Percentiles rank a stretch among this genome's conserved stretches.
Conservation (phyloP, 1,140 invertebrate genomes). For the Drosophila littoralis region DNA sequence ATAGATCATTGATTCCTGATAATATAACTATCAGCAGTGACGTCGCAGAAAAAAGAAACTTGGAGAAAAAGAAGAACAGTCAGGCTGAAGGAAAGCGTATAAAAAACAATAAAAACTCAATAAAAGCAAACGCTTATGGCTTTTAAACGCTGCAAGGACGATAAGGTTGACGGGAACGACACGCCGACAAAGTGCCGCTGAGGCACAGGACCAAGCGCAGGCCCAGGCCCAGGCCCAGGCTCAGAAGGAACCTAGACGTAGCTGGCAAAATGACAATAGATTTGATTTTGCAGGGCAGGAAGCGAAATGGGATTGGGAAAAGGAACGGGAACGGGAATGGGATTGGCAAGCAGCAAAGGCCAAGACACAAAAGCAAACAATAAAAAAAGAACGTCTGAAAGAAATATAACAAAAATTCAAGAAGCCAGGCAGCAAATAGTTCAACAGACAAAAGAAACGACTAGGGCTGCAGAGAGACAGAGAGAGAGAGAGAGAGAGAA, state of each 20-base stretch:
- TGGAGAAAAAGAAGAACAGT: constrained; percentile 5
- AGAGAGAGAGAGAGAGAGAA: background rate
- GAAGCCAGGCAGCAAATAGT: constrained; percentile 74
- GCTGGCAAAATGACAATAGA: constrained; percentile 81
- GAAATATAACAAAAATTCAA: constrained; percentile 82
- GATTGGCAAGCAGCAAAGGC: constrained; percentile 62
- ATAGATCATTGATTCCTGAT: constrained; percentile 80
- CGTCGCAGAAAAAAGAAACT: constrained; percentile 26
- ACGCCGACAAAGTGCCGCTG: constrained; percentile 69
- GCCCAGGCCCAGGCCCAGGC: constrained; percentile 22
- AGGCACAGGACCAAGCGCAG: constrained; percentile 38
- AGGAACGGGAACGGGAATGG: constrained; percentile 28
- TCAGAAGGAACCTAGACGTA: constrained; percentile 45
- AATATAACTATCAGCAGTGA: constrained; percentile 76
- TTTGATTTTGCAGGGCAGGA: constrained; percentile 71
- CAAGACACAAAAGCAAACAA: constrained; percentile 81
- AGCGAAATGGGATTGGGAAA: constrained; percentile 39
- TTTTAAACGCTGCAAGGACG: constrained; percentile 69
- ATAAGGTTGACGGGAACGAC: constrained; percentile 33
- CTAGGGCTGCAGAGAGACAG: constrained; percentile 8
- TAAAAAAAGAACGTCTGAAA: constrained; percentile 53
- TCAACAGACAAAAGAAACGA: constrained; percentile 70
- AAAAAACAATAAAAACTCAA: constrained; percentile 83
- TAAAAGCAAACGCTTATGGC: constrained; percentile 77
- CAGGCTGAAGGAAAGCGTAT: constrained; percentile 50